Base-by-base conservation (phyloP, 2,888 invertebrate genomes). In the Ochlodes sylvanus region DNA sequence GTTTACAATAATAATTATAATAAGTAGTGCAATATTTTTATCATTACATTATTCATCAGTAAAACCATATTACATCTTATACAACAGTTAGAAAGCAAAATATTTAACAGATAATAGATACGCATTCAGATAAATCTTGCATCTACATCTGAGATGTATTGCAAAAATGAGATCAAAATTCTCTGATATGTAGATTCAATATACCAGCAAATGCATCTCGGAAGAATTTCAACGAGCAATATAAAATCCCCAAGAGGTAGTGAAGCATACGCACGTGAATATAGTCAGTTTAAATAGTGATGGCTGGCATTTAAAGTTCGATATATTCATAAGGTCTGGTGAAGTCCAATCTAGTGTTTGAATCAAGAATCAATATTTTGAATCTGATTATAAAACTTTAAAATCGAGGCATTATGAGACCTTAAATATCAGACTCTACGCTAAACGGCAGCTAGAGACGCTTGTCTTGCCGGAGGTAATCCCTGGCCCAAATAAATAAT, bases 241-340 rank as follows among this genome's bases (percentile, higher is more conserved):
- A 54, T 55, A 55, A 55, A 55, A 55, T 32, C 32, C 55, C 15
- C 12, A 34, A 34, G 34, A 54, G 54, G 34, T 17, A 55, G 15
- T 32, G 34, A 34, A 34, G 34, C 55, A 17, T 34, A 32, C 17
- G 55, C 55, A 55, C 10, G 34, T 55, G 55, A 55, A 34, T 55
- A 55, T 27, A 54, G 14, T 27, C 6, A 52, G 52, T 21, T 52
- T 27, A 55, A 34, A 55, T 55, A 34, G 55, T 55, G 34, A 55
- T 34, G 10, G 34, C 34, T 55, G 34, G 17, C 21, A 27, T 52
- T 52, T 21, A 52, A 52, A 27, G 21, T 52, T 17, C 12, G 50
- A 52, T 17, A 21, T 52, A 52, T 27, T 27, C 17, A 27, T 52
- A 52, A 52, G 21, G 4, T 19, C 3, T 19, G 12, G 9, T 12